A percentile compares a stretch with the other conserved stretches of the same genome.
These are phyloP conservation scores for Lobophora halterata DNA, from an alignment of 2,888 invertebrate genomes.

Conservation along the genomic window DNA sequence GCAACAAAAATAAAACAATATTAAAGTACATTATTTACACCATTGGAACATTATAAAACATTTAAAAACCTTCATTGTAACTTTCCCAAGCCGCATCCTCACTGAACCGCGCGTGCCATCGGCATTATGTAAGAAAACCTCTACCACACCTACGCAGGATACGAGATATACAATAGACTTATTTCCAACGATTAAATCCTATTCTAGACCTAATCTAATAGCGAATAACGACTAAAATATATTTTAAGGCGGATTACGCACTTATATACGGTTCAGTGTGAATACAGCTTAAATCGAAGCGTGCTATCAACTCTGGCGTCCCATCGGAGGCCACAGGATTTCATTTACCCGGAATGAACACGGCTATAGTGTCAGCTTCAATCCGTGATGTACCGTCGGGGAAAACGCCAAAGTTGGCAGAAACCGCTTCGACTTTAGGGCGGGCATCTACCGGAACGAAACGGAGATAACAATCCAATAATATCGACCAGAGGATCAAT, in stretches of 20 bases:
- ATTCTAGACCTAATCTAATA: constrained; percentile 15
- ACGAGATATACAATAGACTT: constrained; percentile 17
- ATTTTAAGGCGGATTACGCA: constrained; percentile 18
- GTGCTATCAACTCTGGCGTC: constrained; percentile 13
- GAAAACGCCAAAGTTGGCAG: not conserved
- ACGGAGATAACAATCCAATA: too few species aligned
- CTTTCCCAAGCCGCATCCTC: constrained; percentile 27
- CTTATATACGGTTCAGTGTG: constrained; percentile 14
- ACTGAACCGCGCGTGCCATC: constrained; percentile 16
- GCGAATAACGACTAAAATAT: constrained; percentile 20
- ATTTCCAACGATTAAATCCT: constrained; percentile 16
- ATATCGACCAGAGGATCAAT: too few species aligned
- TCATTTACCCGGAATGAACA: too few species aligned
- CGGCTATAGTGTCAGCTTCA: too few species aligned
- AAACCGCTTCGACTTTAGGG: not conserved
- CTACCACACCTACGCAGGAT: too few species aligned
- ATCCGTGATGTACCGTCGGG: too few species aligned
- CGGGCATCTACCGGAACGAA: too few species aligned
- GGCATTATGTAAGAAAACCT: constrained; percentile 22
- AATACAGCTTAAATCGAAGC: constrained; percentile 4
- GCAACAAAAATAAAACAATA: constrained; percentile 35
- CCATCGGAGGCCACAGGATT: too few species aligned
- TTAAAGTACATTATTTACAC: constrained; percentile 47
- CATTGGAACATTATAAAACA: constrained; percentile 32
- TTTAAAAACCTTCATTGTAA: constrained; percentile 34